Conservation (phyloP, 2,113 vertebrate species). For the Oryzias celebensis region DNA sequence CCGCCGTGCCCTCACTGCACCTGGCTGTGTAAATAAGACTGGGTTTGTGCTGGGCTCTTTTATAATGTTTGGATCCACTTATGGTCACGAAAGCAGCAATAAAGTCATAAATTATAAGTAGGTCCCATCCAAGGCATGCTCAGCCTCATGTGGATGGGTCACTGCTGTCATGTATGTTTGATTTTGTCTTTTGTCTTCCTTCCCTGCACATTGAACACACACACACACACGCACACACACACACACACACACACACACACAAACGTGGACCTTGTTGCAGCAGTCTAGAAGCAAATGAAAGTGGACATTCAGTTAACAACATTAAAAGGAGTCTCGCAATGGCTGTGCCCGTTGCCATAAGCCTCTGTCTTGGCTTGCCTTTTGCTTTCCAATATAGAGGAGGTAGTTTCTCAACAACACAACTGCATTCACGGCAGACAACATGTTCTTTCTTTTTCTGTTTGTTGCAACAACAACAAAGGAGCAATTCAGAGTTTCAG, state of each 20-base stretch:
- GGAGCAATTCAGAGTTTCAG: too few species aligned
- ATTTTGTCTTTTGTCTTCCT: conserved; percentile 37
- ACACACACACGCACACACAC: conserved; percentile 21
- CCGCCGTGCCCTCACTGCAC: conserved; percentile 43
- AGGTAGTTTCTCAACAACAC: not conserved
- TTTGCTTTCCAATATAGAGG: conserved; percentile 40
- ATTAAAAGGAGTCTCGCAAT: conserved; percentile 52
- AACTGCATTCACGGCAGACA: too few species aligned
- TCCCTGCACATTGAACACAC: conserved; percentile 1
- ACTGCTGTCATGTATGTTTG: conserved; percentile 34
- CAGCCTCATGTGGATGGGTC: conserved; percentile 22
- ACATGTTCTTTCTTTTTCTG: too few species aligned
- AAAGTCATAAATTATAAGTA: conserved; percentile 49
- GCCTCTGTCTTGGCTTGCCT: conserved; percentile 29
- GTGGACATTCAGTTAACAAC: conserved; percentile 56
- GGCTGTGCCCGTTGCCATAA: conserved; percentile 17
- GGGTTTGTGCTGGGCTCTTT: conserved; percentile 40
- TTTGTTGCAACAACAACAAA: too few species aligned
- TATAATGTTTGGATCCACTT: conserved; percentile 49
- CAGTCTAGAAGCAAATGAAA: conserved; percentile 45
- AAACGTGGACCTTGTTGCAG: not conserved
- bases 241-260: conserved; percentile 7
- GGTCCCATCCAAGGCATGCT: conserved; percentile 35
- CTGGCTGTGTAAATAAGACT: conserved; percentile 49
- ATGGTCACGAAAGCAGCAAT: conserved; percentile 33